Conservation (phyloP, 2,888 invertebrate species). For the Acanthopleura granulata region DNA sequence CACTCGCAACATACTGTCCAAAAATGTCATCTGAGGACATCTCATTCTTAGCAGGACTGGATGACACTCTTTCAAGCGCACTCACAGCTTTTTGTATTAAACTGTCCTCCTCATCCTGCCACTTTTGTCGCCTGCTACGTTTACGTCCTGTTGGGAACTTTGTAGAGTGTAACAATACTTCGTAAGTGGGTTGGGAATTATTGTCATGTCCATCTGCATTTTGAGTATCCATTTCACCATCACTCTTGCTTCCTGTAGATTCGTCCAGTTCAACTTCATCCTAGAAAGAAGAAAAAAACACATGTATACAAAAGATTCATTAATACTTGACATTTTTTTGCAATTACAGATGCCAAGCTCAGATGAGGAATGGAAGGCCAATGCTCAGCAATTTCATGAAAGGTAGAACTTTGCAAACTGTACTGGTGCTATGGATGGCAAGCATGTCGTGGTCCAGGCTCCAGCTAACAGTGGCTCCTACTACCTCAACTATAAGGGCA, state of each 20-base stretch:
- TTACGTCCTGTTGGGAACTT: background rate
- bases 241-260: background rate
- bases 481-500: constrained; percentile 3
- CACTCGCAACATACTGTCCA: background rate
- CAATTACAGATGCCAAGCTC: constrained; percentile 10
- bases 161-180: background rate
- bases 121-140: background rate
- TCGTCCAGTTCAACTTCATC: background rate
- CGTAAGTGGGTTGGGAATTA: background rate
- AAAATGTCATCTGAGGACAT: constrained; percentile 14
- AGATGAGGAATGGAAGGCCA: constrained; percentile 9
- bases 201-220: background rate
- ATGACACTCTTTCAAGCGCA: background rate
- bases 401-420: background rate
- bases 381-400: background rate
- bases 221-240: background rate
- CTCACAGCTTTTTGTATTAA: background rate
- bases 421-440: background rate
- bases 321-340: too few relatives aligned
- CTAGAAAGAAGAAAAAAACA: background rate
- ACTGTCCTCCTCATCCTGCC: background rate
- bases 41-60: background rate
- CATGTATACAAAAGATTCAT: too few relatives aligned
- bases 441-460: constrained; percentile 11
- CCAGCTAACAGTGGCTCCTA: constrained; percentile 7